These are phyloP conservation scores for Neomicropteryx cornuta DNA, from an alignment of 1,140 invertebrate genomes.

Conservation along the genomic window DNA sequence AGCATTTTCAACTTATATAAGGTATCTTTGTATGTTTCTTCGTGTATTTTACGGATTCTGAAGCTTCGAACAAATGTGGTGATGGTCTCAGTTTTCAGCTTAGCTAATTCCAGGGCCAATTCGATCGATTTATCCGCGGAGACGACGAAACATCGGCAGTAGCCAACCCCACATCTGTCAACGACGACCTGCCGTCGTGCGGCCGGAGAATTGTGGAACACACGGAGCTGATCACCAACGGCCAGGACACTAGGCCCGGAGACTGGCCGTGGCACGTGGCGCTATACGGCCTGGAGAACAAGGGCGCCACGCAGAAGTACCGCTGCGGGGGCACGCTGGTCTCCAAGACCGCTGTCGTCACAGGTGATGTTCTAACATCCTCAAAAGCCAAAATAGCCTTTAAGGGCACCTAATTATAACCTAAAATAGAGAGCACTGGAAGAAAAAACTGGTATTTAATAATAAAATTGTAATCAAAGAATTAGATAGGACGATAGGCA, in stretches of 20 bases:
- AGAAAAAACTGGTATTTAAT: too few relatives aligned
- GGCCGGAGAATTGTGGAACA: slow-evolving; percentile 21
- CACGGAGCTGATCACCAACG: slow-evolving; percentile 22
- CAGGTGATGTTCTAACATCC: slow-evolving; percentile 12
- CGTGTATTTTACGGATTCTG: too few relatives aligned
- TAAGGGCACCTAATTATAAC: neutral
- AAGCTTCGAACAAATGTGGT: slow-evolving; percentile 1
- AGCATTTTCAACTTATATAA: too few relatives aligned
- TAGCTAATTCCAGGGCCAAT: slow-evolving; percentile 12
- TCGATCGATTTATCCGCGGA: slow-evolving; percentile 13
- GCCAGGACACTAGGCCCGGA: slow-evolving; percentile 35
- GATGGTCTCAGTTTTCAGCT: slow-evolving; percentile 3
- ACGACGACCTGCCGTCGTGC: slow-evolving; percentile 15
- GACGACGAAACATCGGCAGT: slow-evolving; percentile 14
- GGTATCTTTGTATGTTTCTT: too few relatives aligned
- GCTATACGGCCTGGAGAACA: slow-evolving; percentile 59
- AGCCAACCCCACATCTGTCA: neutral
- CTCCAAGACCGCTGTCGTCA: slow-evolving; percentile 20
- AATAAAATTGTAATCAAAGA: too few relatives aligned
- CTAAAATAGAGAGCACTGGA: too few relatives aligned
- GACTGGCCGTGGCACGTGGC: slow-evolving; percentile 84
- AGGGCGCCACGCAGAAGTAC: slow-evolving; percentile 15
- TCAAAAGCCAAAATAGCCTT: neutral
- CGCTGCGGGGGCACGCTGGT: slow-evolving; percentile 26
- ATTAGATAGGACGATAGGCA: too few relatives aligned